Percentiles rank a stretch among this genome's conserved stretches.
Evolutionary conservation across 2,888 invertebrate species (phyloP).

Genomic region (Thera britannica): DNA sequence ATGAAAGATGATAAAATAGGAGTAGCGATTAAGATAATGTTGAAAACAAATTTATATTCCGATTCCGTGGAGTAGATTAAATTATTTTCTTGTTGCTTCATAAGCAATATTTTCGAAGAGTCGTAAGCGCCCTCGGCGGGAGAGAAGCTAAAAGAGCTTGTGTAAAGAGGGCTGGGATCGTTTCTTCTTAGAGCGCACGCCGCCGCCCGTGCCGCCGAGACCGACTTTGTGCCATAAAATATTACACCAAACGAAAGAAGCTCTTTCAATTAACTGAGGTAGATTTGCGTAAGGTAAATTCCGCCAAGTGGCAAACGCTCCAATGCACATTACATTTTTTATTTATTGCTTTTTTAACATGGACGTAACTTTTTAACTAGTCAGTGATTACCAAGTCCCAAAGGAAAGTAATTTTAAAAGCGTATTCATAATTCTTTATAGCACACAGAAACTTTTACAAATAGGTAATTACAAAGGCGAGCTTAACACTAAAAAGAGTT

Average conservation of each 20-base stretch:
- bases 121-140: slow-evolving; percentile 59
- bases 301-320: slow-evolving; percentile 65
- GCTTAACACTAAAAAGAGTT: too few species aligned
- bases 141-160: slow-evolving; percentile 64
- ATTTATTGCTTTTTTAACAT: slow-evolving; percentile 42
- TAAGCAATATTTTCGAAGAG: slow-evolving; percentile 61
- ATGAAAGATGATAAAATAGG: slow-evolving; percentile 66
- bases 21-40: slow-evolving; percentile 74
- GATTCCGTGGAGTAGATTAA: slow-evolving; percentile 73
- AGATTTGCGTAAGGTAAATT: slow-evolving; percentile 77
- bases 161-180: slow-evolving; percentile 64
- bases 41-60: slow-evolving; percentile 77
- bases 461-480: too few species aligned
- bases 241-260: slow-evolving; percentile 80
- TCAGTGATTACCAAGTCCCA: slow-evolving; percentile 12
- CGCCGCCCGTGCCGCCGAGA: slow-evolving; percentile 31
- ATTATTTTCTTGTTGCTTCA: slow-evolving; percentile 76
- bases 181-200: slow-evolving; percentile 53
- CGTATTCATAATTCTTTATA: too few species aligned
- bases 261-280: slow-evolving; percentile 81
- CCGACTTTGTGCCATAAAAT: slow-evolving; percentile 72
- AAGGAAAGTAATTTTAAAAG: too few species aligned
- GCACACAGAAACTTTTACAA: too few species aligned
- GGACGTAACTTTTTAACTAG: slow-evolving; percentile 11
- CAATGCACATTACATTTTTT: slow-evolving; percentile 55